These are phyloP conservation scores for Pachyrhynchus sulphureomaculatus DNA, from an alignment of 1,140 invertebrate genomes.

Conservation along the genomic window DNA sequence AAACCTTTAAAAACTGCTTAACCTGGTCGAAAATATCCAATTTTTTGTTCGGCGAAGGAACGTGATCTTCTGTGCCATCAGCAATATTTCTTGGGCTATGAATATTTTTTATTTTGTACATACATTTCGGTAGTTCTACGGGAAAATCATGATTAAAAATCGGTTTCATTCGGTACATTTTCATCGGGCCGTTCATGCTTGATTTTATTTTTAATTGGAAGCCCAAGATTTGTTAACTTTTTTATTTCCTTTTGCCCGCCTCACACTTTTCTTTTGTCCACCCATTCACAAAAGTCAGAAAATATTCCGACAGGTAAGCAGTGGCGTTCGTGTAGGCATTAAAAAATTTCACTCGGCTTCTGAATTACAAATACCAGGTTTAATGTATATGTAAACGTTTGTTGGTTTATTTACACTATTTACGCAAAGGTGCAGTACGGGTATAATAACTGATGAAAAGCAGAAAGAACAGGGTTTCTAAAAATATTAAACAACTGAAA, in stretches of 20 bases:
- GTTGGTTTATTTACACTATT: no score
- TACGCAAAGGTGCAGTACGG: no score
- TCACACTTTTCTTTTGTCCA: constrained; percentile 4
- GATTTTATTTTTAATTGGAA: neutral
- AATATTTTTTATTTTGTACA: constrained; percentile 67
- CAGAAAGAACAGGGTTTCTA: no score
- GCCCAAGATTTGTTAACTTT: neutral
- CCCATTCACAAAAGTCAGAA: neutral
- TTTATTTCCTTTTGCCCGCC: neutral
- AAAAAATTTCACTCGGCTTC: no score
- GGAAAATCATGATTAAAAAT: constrained; percentile 54
- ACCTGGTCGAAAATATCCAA: constrained; percentile 66
- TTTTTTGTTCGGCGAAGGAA: constrained; percentile 51
- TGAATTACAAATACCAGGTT: no score
- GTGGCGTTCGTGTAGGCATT: neutral
- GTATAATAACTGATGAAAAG: no score
- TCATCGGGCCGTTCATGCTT: constrained; percentile 44
- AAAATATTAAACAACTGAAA: no score
- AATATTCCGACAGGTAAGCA: neutral
- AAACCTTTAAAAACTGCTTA: constrained; percentile 71
- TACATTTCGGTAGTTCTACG: constrained; percentile 57
- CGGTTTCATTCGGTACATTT: constrained; percentile 60
- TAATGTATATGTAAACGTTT: no score
- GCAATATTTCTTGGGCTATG: constrained; percentile 48
- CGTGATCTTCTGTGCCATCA: constrained; percentile 42